A percentile compares a stretch with the other conserved stretches of the same genome.
Evolutionary conservation across 2,113 vertebrate species (phyloP).

Genomic region (Microcebus ravelobensis): DNA sequence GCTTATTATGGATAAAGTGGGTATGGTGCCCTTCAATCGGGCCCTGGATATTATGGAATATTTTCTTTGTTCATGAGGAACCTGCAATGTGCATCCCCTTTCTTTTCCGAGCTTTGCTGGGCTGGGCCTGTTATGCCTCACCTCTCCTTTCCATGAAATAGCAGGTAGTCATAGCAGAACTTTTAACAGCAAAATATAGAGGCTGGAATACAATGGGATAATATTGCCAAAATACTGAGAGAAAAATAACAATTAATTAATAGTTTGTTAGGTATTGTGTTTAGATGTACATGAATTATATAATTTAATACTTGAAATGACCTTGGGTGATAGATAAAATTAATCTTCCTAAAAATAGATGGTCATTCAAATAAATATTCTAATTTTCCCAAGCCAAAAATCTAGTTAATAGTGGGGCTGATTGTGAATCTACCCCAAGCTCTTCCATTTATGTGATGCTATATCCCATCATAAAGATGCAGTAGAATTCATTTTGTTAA

Average conservation of each 20-base stretch:
- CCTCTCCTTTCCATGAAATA: neutral
- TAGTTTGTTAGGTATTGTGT: neutral
- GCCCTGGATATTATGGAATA: slow-evolving; percentile 92
- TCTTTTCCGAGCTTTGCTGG: neutral
- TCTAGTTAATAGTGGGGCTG: neutral
- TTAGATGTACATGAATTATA: neutral
- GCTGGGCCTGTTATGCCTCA: neutral
- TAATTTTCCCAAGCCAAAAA: neutral
- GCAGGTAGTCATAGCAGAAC: neutral
- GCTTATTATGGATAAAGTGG: slow-evolving; percentile 88
- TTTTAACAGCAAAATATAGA: neutral
- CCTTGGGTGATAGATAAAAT: neutral
- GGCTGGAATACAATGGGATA: neutral
- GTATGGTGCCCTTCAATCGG: slow-evolving; percentile 89
- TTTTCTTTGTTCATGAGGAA: slow-evolving; percentile 91
- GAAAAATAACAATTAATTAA: neutral
- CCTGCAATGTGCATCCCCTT: neutral
- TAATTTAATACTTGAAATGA: neutral
- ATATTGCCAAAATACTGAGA: neutral
- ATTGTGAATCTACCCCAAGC: neutral
- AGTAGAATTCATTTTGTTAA: neutral
- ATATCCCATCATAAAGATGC: neutral
- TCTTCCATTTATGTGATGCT: neutral
- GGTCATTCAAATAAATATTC: neutral
- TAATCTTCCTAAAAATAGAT: neutral